Evolutionary conservation across 2,113 vertebrate genomes (phyloP).

Genomic region (Phyllostomus hastatus): DNA sequence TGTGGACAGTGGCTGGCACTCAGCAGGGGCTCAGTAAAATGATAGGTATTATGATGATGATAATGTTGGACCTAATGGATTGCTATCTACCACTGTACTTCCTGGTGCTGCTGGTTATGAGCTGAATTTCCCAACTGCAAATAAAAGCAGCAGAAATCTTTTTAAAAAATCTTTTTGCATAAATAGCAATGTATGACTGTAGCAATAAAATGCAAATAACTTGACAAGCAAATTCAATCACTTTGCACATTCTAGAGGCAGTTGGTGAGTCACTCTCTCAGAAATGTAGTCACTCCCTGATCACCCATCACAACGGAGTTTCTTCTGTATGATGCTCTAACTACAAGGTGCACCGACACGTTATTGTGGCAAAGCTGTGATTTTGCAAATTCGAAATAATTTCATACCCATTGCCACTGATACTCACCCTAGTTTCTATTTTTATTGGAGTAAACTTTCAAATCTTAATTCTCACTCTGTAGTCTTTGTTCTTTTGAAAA

Average conservation of each 20-base stretch:
- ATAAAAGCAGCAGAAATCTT: conserved; percentile 7
- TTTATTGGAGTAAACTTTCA: neutral
- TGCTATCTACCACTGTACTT: neutral
- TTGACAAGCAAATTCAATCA: neutral
- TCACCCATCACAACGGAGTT: neutral
- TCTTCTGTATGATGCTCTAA: neutral
- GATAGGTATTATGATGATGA: neutral
- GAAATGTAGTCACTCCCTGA: neutral
- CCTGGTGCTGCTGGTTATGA: neutral
- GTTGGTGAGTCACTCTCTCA: neutral
- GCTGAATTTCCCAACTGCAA: neutral
- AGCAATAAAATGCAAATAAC: neutral
- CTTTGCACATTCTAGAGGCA: neutral
- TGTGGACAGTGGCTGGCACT: neutral
- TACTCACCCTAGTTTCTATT: neutral
- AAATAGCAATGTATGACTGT: neutral
- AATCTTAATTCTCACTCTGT: conserved; percentile 13
- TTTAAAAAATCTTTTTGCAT: neutral
- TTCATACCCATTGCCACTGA: neutral
- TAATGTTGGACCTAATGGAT: neutral
- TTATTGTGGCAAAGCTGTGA: neutral
- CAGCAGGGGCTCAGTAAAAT: neutral
- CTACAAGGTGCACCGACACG: neutral
- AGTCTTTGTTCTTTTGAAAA: neutral
- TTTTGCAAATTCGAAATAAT: neutral